Conservation (phyloP, 2,888 invertebrate genomes). For the Spilosoma lubricipeda region DNA sequence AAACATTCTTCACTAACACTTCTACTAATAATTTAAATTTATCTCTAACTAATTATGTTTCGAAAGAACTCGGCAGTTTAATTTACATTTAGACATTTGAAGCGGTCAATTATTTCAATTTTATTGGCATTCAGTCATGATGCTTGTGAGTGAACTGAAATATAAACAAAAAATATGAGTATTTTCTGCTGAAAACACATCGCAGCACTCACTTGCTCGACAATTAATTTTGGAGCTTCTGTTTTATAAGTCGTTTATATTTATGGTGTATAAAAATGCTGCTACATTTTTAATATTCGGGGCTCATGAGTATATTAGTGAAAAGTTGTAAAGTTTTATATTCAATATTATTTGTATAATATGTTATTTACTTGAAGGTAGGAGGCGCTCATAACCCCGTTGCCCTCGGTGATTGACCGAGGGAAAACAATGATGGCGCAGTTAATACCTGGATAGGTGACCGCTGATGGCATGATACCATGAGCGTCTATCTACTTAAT, state of each 20-base stretch:
- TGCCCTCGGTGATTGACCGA: no score
- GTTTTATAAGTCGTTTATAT: constrained; percentile 1
- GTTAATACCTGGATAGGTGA: no score
- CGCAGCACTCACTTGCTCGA: background rate
- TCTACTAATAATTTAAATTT: background rate
- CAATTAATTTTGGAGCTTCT: background rate
- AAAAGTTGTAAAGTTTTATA: background rate
- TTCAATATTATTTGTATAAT: background rate
- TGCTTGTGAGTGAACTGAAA: background rate
- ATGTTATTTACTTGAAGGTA: no score
- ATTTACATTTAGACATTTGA: background rate
- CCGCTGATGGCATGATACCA: no score
- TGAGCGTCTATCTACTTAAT: no score
- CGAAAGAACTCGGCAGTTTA: no score
- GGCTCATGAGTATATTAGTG: background rate
- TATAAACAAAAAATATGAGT: background rate
- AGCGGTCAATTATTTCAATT: background rate
- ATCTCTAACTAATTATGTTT: background rate
- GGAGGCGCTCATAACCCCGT: no score
- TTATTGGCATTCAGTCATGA: no score
- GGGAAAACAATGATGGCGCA: no score
- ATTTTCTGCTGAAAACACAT: background rate
- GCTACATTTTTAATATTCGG: background rate
- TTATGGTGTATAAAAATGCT: background rate
- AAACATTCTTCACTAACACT: background rate